These are phyloP conservation scores for Brachionus angularis DNA, from an alignment of 1,140 invertebrate genomes.

Conservation along the genomic window DNA sequence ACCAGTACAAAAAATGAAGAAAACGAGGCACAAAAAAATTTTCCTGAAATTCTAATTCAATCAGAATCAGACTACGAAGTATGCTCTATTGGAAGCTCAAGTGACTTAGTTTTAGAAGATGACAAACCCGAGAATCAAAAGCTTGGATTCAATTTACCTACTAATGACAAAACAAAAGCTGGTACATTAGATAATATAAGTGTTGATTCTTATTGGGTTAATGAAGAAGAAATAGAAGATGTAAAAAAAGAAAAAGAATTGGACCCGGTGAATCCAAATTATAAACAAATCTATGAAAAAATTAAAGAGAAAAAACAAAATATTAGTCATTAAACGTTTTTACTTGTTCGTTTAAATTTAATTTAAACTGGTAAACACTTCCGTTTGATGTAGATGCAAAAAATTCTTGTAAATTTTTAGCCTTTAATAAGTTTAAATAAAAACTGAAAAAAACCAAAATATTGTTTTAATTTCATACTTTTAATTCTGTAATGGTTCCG, in stretches of 20 bases:
- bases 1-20: too few species aligned
- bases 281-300: background rate
- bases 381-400: conserved; percentile 18
- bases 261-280: background rate
- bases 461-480: background rate
- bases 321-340: too few species aligned
- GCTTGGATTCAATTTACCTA: conserved; percentile 9
- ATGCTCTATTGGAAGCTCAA: too few species aligned
- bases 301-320: too few species aligned
- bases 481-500: conserved; percentile 10
- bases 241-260: background rate
- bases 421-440: conserved; percentile 1
- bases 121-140: background rate
- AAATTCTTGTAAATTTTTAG: conserved; percentile 10
- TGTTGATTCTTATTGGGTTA: conserved; percentile 33
- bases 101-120: background rate
- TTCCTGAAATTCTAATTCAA: too few species aligned
- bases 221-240: conserved; percentile 8
- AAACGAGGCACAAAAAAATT: too few species aligned
- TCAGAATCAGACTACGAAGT: too few species aligned
- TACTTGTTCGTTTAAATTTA: background rate
- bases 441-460: background rate
- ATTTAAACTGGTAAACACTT: conserved; percentile 22
- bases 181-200: background rate
- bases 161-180: background rate